phyloP scores from a whole-genome alignment of 2,797 vertebrate species.

The Ctenochaetus hawaiiensis region DNA sequence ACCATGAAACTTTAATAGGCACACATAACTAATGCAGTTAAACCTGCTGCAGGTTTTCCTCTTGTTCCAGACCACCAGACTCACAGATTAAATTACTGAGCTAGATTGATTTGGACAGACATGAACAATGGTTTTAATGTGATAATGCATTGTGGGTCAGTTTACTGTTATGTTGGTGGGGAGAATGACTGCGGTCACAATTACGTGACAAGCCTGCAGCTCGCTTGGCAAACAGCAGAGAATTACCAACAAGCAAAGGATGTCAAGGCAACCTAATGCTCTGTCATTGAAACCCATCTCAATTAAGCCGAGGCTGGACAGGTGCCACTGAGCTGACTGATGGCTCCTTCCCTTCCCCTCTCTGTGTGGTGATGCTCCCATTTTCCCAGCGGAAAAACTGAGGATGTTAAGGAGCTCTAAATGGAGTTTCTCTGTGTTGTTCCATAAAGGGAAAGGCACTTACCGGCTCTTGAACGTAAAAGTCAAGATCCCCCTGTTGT shows the following conservation, averaged over 20 bases:
- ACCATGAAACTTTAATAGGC: conserved; percentile 78
- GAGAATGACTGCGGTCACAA: conserved; percentile 47
- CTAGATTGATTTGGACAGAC: conserved; percentile 75
- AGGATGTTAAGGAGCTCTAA: conserved; percentile 42
- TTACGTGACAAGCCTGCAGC: conserved; percentile 60
- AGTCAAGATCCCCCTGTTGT: conserved; percentile 18
- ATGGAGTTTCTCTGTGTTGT: conserved; percentile 45
- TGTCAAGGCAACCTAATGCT: conserved; percentile 69
- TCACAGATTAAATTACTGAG: conserved; percentile 67
- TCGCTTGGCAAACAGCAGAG: conserved; percentile 51
- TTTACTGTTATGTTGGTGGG: conserved; percentile 28
- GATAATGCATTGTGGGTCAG: conserved; percentile 64
- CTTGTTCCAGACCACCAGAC: conserved; percentile 56
- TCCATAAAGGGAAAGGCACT: conserved; percentile 36
- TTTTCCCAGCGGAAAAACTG: conserved; percentile 48
- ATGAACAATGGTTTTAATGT: conserved; percentile 67
- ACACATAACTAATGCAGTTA: conserved; percentile 74
- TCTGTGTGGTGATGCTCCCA: conserved; percentile 34
- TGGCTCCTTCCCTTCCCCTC: conserved; percentile 43
- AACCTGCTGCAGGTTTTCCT: conserved; percentile 51
- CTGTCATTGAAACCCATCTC: conserved; percentile 73
- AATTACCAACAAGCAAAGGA: conserved; percentile 58
- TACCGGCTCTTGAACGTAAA: conserved; percentile 34
- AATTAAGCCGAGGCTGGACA: conserved; percentile 71
- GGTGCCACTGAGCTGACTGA: conserved; percentile 60